Evolutionary conservation across 2,797 vertebrate genomes (phyloP).

Genomic region (Sebastes hopkinsi): DNA sequence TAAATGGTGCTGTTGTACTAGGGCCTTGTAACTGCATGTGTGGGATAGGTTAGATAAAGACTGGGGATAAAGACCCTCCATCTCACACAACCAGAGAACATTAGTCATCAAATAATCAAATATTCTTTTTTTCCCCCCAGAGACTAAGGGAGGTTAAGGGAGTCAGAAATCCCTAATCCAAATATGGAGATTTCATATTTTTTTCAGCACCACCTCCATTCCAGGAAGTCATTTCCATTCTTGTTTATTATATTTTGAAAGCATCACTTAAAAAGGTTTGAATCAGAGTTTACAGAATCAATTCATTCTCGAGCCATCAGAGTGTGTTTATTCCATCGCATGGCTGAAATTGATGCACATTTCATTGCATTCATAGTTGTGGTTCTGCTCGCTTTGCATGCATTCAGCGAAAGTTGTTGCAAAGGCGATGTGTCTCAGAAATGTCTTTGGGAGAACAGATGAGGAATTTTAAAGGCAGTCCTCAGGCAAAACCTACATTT

Average conservation of each 20-base stretch:
- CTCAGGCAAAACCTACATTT: constrained; percentile 76
- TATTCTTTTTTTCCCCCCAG: background rate
- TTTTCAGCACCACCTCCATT: background rate
- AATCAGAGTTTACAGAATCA: background rate
- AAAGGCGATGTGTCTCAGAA: constrained; percentile 37
- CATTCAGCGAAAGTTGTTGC: constrained; percentile 31
- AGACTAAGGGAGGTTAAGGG: background rate
- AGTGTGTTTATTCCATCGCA: background rate
- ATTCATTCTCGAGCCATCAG: constrained; percentile 31
- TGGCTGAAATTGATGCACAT: constrained; percentile 36
- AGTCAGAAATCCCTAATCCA: background rate
- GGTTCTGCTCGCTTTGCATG: constrained; percentile 38
- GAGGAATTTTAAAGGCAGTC: constrained; percentile 66
- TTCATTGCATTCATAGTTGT: constrained; percentile 30
- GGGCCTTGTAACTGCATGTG: background rate
- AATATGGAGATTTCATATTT: background rate
- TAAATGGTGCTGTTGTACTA: background rate
- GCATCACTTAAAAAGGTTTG: background rate
- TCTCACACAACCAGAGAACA: background rate
- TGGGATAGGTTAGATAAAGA: background rate
- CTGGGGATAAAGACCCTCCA: background rate
- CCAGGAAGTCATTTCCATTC: constrained; percentile 16
- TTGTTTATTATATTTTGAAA: constrained; percentile 29
- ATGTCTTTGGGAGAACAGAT: constrained; percentile 52
- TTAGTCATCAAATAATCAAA: background rate